phyloP scores from a whole-genome alignment of 2,888 invertebrate genomes.

The Drosophila greeni region DNA sequence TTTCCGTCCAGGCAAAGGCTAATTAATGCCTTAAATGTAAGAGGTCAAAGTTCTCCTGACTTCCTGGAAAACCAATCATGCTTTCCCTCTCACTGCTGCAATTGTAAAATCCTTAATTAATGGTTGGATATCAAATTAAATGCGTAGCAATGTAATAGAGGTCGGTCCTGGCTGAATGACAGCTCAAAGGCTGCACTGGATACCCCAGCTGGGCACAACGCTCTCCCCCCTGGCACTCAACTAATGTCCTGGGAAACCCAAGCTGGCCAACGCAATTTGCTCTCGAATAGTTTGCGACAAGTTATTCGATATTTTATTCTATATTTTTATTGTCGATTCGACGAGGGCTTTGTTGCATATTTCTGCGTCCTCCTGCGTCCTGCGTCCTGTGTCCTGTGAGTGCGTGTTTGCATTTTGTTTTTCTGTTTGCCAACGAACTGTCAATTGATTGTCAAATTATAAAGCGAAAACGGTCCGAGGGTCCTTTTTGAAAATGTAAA shows the following conservation, averaged over 20 bases:
- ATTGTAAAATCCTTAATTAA: conserved; percentile 1
- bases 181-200: conserved; percentile 9
- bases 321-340: conserved; percentile 45
- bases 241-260: conserved; percentile 45
- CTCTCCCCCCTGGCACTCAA: conserved; percentile 37
- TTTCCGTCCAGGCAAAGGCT: background rate
- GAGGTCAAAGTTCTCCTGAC: background rate
- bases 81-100: background rate
- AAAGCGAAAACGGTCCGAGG: conserved; percentile 54
- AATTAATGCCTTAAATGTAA: background rate
- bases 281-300: conserved; percentile 45
- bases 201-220: conserved; percentile 7
- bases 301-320: conserved; percentile 64
- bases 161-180: conserved; percentile 1
- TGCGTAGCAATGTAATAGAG: conserved; percentile 4
- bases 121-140: conserved; percentile 13
- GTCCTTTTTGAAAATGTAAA: conserved; percentile 61
- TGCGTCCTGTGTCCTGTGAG: conserved; percentile 16
- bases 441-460: conserved; percentile 75
- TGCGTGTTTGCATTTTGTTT: conserved; percentile 48
- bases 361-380: conserved; percentile 22
- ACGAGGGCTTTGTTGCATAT: conserved; percentile 59
- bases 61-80: background rate
- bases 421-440: conserved; percentile 71
- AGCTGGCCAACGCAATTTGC: conserved; percentile 39